Percentiles rank a stretch among this genome's conserved stretches.
phyloP scores from a whole-genome alignment of 2,113 vertebrate genomes.

The Dromaius novaehollandiae region DNA sequence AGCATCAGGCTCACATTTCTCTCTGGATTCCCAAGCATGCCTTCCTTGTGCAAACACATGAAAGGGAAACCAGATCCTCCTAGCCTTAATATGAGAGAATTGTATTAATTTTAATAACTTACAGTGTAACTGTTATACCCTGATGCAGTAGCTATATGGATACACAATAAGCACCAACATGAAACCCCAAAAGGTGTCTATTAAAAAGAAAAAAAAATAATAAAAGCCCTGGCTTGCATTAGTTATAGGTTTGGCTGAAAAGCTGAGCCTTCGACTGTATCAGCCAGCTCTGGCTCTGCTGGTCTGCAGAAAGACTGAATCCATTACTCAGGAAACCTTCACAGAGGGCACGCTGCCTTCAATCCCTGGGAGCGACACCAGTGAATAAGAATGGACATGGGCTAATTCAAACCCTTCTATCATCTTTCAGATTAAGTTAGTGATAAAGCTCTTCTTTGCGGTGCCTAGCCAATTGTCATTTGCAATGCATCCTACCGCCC shows the following conservation, averaged over 20 bases:
- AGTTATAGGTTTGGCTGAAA: background rate
- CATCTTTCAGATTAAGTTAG: constrained; percentile 60
- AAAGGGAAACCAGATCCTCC: constrained; percentile 38
- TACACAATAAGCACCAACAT: background rate
- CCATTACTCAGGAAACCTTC: constrained; percentile 16
- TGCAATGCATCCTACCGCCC: constrained; percentile 37
- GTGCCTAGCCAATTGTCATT: constrained; percentile 53
- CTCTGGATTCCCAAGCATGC: accelerated
- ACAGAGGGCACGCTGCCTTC: background rate
- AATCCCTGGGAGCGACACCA: background rate
- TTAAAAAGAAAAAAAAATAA: constrained; percentile 43
- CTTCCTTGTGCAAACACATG: background rate
- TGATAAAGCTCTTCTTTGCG: constrained; percentile 35
- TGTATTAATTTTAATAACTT: constrained; percentile 40
- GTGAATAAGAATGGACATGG: constrained; percentile 6
- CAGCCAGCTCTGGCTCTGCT: background rate
- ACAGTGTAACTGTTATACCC: background rate
- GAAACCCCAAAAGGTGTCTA: constrained; percentile 20
- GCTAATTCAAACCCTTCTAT: constrained; percentile 63
- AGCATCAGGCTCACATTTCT: background rate
- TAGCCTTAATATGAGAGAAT: background rate
- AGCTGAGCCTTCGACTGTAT: background rate
- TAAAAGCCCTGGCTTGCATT: constrained; percentile 8
- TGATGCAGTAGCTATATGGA: background rate
- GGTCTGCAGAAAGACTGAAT: constrained; percentile 8